phyloP scores from a whole-genome alignment of 2,797 vertebrate species.

The Eospalax fontanierii region DNA sequence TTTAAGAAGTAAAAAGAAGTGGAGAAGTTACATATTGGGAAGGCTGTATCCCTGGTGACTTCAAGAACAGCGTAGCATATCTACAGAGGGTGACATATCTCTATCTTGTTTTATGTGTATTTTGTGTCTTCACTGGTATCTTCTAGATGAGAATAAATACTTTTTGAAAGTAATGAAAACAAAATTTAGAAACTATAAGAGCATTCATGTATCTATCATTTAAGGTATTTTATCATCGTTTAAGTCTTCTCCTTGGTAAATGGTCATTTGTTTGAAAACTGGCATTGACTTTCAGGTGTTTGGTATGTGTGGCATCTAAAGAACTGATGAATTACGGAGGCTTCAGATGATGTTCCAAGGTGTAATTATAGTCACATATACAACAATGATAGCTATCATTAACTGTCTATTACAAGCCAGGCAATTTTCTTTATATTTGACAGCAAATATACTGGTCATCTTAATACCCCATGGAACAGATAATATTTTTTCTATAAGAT shows the following conservation, averaged over 20 bases:
- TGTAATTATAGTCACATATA: not conserved
- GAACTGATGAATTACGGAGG: not conserved
- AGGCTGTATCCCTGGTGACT: not conserved
- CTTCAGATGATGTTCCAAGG: not conserved
- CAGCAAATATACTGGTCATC: slow-evolving; percentile 1
- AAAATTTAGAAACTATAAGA: not conserved
- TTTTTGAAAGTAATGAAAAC: not conserved
- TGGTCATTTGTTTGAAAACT: not conserved
- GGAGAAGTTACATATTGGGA: not conserved
- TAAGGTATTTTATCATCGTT: slow-evolving; percentile 33
- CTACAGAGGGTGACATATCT: not conserved
- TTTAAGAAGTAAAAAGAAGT: not conserved
- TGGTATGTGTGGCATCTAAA: not conserved
- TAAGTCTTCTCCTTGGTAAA: slow-evolving; percentile 39
- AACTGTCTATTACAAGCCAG: not conserved
- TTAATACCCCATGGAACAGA: not conserved
- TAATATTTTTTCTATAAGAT: not conserved
- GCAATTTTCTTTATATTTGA: not conserved
- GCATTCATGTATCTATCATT: slow-evolving; percentile 5
- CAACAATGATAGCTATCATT: not conserved
- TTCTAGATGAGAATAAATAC: not conserved
- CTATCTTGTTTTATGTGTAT: not conserved
- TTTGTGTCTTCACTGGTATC: slow-evolving; percentile 1
- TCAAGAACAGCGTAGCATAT: not conserved
- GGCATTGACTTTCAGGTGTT: slow-evolving; percentile 12